phyloP scores from a whole-genome alignment of 2,113 vertebrate genomes.

The Rostratula benghalensis region DNA sequence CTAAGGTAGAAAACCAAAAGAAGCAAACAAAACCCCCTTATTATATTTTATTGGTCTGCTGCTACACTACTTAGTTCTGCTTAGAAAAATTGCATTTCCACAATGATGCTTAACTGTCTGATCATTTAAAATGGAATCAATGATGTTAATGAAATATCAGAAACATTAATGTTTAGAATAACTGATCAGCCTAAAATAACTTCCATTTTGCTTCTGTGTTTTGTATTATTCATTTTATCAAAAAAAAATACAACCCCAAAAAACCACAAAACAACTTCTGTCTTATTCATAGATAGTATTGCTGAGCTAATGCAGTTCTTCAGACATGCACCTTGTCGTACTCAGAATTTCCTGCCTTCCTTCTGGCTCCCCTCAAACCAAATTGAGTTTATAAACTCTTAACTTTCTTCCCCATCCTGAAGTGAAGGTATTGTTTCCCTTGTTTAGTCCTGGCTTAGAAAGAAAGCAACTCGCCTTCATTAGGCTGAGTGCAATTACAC shows the following conservation, averaged over 20 bases:
- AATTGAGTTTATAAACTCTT: background rate
- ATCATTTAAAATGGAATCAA: background rate
- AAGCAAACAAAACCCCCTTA: background rate
- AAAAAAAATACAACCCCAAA: background rate
- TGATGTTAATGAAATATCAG: background rate
- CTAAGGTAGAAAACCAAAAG: background rate
- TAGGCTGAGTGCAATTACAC: background rate
- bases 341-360: background rate
- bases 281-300: background rate
- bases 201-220: background rate
- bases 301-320: background rate
- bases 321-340: background rate
- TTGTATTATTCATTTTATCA: background rate
- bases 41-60: background rate
- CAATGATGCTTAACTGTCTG: background rate
- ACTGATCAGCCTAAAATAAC: background rate
- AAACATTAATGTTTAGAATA: background rate
- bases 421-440: no score
- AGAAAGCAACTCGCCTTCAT: background rate
- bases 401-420: no score
- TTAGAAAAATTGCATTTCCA: background rate
- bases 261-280: background rate
- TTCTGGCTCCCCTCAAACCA: background rate
- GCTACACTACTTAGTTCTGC: background rate
- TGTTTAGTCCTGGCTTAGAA: conserved; percentile 9